A percentile compares a stretch with the other conserved stretches of the same genome.
phyloP scores from a whole-genome alignment of 2,797 vertebrate genomes.

The Luscinia megarhynchos region DNA sequence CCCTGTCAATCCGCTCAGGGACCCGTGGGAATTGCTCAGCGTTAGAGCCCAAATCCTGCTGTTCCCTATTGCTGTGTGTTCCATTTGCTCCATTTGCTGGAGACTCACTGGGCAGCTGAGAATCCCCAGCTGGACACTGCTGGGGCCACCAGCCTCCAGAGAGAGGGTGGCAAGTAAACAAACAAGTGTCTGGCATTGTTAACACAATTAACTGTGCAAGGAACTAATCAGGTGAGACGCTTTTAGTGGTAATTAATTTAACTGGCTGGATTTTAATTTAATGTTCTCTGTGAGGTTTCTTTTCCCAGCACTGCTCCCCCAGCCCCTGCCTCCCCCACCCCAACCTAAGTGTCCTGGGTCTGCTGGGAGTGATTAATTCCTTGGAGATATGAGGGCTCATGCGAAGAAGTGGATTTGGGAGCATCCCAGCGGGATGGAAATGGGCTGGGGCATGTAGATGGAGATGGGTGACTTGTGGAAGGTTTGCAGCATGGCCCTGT shows the following conservation, averaged over 20 bases:
- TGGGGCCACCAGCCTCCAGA: not conserved
- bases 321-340: not conserved
- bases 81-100: not conserved
- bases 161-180: not conserved
- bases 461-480: fast-evolving
- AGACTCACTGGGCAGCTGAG: not conserved
- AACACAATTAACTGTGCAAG: slow-evolving; percentile 50
- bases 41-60: not conserved
- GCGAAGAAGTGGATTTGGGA: not conserved
- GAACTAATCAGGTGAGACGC: slow-evolving; percentile 60
- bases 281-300: not conserved
- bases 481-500: not conserved
- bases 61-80: not conserved
- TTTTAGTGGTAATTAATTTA: slow-evolving; percentile 67
- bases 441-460: not conserved
- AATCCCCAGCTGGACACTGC: not conserved
- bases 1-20: not conserved
- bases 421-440: not conserved
- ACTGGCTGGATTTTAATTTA: slow-evolving; percentile 52
- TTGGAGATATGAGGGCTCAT: not conserved
- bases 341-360: not conserved
- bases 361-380: not conserved
- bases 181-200: not conserved
- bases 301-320: fast-evolving
- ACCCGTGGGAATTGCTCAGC: not conserved